A percentile compares a stretch with the other conserved stretches of the same genome.
Conservation (phyloP, 2,113 vertebrate species). For the Heteronetta atricapilla region DNA sequence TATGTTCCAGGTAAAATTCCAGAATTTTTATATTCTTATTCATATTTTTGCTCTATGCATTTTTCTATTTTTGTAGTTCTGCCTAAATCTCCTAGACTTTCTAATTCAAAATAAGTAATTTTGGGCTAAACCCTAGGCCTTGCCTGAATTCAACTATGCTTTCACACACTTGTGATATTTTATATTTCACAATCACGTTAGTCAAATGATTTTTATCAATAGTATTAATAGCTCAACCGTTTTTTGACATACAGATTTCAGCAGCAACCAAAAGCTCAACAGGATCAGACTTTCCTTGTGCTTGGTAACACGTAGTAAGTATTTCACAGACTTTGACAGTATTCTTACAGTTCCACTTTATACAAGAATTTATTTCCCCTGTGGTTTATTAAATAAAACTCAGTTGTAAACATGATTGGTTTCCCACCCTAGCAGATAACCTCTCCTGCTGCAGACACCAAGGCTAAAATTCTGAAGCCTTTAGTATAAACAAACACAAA, state of each 20-base stretch:
- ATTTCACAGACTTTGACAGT: neutral
- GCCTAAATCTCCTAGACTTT: neutral
- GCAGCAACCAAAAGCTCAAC: neutral
- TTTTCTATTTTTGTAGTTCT: neutral
- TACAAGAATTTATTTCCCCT: neutral
- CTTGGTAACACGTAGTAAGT: neutral
- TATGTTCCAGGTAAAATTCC: rapidly evolving
- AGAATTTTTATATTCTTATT: neutral
- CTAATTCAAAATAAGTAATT: neutral
- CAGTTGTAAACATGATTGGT: neutral
- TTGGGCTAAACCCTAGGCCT: neutral
- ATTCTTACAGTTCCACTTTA: neutral
- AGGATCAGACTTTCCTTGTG: neutral
- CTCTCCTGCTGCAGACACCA: neutral
- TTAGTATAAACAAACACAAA: neutral
- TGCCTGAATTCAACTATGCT: neutral
- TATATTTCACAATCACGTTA: neutral
- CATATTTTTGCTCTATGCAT: neutral
- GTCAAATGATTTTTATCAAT: neutral
- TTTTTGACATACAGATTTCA: neutral
- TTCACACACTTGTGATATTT: neutral
- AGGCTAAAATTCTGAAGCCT: neutral
- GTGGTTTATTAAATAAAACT: neutral
- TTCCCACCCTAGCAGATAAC: neutral
- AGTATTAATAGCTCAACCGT: neutral